A percentile compares a stretch with the other conserved stretches of the same genome.
phyloP scores from a whole-genome alignment of 2,888 invertebrate genomes.

The Alviniconcha strummeri region DNA sequence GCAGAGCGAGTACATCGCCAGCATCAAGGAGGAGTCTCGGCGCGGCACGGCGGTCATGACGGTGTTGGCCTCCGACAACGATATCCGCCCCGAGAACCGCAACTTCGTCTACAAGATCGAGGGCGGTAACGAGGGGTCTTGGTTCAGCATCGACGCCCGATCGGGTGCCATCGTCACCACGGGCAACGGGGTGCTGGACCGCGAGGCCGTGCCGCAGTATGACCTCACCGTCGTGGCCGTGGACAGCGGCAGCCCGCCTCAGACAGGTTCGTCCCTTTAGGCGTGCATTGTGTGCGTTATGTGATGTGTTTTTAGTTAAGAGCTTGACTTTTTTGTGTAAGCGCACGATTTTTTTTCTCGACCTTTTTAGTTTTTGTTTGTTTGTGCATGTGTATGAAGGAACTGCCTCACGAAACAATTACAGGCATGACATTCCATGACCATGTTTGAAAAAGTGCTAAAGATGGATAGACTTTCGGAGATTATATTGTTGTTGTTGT shows the following conservation, averaged over 20 bases:
- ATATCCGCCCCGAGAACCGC: slow-evolving; percentile 57
- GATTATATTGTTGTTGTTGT: too few relatives aligned
- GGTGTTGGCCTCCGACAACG: slow-evolving; percentile 81
- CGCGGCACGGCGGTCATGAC: slow-evolving; percentile 88
- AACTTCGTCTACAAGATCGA: slow-evolving; percentile 61
- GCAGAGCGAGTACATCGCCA: slow-evolving; percentile 84
- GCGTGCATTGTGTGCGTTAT: too few relatives aligned
- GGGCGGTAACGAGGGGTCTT: slow-evolving; percentile 51
- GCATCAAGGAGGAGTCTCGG: slow-evolving; percentile 83
- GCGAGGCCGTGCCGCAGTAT: slow-evolving; percentile 59
- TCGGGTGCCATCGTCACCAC: slow-evolving; percentile 59
- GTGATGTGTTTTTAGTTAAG: neutral
- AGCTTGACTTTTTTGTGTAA: neutral
- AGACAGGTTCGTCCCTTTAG: slow-evolving; percentile 56
- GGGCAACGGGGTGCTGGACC: slow-evolving; percentile 56
- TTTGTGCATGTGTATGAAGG: neutral
- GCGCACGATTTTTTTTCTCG: neutral
- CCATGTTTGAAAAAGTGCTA: too few relatives aligned
- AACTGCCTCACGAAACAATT: too few relatives aligned
- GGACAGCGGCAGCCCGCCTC: slow-evolving; percentile 62
- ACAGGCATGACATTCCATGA: too few relatives aligned
- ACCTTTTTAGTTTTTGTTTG: neutral
- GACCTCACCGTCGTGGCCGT: slow-evolving; percentile 64
- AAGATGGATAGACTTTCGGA: too few relatives aligned
- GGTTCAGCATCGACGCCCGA: slow-evolving; percentile 51